Conservation (phyloP, 2,888 invertebrate species). For the Hirudinaria manillensis region DNA sequence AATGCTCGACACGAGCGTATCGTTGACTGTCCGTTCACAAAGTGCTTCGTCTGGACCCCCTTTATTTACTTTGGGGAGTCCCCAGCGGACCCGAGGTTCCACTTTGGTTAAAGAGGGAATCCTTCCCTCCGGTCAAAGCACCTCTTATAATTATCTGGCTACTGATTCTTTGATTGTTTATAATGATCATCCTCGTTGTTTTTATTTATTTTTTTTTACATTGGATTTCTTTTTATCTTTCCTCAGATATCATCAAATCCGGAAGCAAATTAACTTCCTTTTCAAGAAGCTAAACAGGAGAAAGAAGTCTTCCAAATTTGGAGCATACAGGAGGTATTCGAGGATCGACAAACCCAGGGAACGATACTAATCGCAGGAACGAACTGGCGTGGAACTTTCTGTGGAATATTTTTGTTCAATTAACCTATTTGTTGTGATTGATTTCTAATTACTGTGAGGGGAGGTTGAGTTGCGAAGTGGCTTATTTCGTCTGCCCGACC, state of each 20-base stretch:
- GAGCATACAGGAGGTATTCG: slow-evolving; percentile 30
- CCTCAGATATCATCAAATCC: slow-evolving; percentile 42
- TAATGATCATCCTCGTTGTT: too few species aligned
- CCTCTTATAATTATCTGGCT: too few species aligned
- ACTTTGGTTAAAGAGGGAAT: too few species aligned
- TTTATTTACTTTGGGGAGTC: too few species aligned
- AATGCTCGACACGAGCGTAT: too few species aligned
- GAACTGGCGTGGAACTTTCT: background rate
- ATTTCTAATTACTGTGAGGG: background rate
- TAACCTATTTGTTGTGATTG: slow-evolving; percentile 6
- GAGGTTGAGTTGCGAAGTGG: too few species aligned
- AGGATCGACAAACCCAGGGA: slow-evolving; percentile 33
- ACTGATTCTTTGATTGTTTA: too few species aligned
- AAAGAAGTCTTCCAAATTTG: slow-evolving; percentile 32
- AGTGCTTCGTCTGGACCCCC: too few species aligned
- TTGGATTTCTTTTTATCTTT: background rate
- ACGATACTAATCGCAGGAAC: background rate
- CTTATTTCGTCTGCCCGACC: too few species aligned
- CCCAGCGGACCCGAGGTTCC: too few species aligned
- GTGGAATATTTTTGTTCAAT: background rate
- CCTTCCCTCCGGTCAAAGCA: too few species aligned
- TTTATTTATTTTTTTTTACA: background rate
- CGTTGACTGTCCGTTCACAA: too few species aligned
- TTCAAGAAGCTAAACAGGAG: slow-evolving; percentile 48
- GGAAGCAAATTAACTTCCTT: slow-evolving; percentile 46